Percentiles rank a stretch among this genome's conserved stretches.
These are phyloP conservation scores for Nyctalus aviator DNA, from an alignment of 2,797 vertebrate genomes.

Conservation along the genomic window DNA sequence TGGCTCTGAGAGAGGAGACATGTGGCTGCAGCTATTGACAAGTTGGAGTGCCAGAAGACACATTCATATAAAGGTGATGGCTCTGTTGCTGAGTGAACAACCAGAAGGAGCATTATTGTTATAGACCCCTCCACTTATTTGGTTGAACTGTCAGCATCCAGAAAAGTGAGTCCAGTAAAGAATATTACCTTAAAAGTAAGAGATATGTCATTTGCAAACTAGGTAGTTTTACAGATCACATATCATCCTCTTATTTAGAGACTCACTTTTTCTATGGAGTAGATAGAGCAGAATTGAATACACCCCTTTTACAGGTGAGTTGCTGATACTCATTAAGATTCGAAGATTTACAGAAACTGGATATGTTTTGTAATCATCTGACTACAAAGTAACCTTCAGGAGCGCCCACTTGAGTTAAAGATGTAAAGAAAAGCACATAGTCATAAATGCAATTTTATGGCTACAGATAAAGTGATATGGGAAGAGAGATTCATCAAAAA, in stretches of 20 bases:
- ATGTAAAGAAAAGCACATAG: conserved; percentile 37
- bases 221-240: neutral
- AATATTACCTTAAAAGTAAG: neutral
- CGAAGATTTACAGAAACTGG: neutral
- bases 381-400: neutral
- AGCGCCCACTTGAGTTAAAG: neutral
- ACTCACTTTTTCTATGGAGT: neutral
- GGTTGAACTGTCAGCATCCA: neutral
- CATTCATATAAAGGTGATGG: neutral
- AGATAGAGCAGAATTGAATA: neutral
- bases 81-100: neutral
- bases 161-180: neutral
- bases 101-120: neutral
- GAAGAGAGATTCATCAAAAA: conserved; percentile 31
- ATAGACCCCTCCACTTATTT: neutral
- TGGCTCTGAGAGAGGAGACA: neutral
- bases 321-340: neutral
- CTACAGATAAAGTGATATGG: neutral
- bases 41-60: neutral
- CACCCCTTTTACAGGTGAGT: neutral
- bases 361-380: neutral
- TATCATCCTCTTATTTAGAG: neutral
- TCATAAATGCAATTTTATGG: neutral
- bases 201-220: neutral
- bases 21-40: neutral